phyloP scores from a whole-genome alignment of 2,797 vertebrate genomes.

The Staurois parvus region DNA sequence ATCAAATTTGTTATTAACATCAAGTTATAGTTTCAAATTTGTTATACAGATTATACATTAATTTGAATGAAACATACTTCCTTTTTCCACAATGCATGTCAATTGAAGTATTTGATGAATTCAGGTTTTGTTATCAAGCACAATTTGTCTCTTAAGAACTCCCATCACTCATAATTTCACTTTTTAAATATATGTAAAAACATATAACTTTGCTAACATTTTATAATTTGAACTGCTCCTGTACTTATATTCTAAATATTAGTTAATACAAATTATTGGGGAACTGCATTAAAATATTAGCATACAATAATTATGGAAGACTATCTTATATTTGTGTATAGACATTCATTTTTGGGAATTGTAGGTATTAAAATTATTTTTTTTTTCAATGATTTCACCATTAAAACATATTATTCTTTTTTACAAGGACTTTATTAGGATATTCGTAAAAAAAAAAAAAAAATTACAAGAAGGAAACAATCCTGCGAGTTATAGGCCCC shows the following conservation, averaged over 20 bases:
- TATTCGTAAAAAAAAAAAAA: no score
- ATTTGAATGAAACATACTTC: background rate
- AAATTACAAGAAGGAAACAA: no score
- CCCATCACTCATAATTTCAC: background rate
- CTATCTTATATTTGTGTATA: no score
- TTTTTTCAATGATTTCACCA: no score
- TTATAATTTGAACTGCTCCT: background rate
- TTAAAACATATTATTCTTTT: no score
- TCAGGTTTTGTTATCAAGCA: background rate
- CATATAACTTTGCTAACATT: background rate
- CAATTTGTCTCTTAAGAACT: background rate
- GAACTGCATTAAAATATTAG: no score
- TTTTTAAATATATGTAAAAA: background rate
- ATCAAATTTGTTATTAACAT: background rate
- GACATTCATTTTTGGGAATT: no score
- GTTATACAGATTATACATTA: background rate
- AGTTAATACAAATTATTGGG: no score
- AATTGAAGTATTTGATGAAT: background rate
- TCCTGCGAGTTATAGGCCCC: no score
- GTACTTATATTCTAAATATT: background rate
- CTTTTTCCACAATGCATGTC: background rate
- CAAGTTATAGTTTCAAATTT: background rate
- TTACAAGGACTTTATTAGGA: no score
- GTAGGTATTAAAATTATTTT: no score
- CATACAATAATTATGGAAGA: no score